A percentile compares a stretch with the other conserved stretches of the same genome.
phyloP scores from a whole-genome alignment of 2,113 vertebrate genomes.

The Aplodontia rufa region DNA sequence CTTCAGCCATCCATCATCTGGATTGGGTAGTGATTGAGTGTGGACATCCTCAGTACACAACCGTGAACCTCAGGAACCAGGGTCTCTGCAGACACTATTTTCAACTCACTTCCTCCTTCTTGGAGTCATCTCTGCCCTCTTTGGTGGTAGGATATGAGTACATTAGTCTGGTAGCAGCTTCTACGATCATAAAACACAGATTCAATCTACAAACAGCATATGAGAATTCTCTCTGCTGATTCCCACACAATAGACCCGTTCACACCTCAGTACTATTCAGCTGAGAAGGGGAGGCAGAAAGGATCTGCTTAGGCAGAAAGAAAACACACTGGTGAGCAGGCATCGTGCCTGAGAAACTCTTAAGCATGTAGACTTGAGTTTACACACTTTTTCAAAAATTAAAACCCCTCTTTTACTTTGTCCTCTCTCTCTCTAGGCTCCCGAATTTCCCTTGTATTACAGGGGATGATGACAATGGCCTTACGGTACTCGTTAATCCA shows the following conservation, averaged over 20 bases:
- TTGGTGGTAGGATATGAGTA: background rate
- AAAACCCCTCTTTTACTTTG: background rate
- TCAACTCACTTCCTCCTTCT: background rate
- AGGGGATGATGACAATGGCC: background rate
- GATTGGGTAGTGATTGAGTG: background rate
- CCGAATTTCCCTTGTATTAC: background rate
- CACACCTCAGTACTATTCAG: too few species aligned
- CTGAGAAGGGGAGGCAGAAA: background rate
- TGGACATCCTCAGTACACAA: background rate
- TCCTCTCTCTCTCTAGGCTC: background rate
- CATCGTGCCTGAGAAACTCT: background rate
- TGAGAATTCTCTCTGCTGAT: background rate
- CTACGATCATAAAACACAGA: background rate
- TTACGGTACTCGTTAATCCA: background rate
- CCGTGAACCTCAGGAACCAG: background rate
- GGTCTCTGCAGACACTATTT: background rate
- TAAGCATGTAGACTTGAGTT: background rate
- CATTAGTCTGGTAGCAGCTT: background rate
- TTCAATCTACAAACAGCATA: background rate
- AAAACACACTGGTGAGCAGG: background rate
- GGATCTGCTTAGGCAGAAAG: background rate
- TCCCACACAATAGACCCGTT: background rate
- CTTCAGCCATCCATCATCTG: background rate
- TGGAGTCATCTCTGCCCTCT: background rate
- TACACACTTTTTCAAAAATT: background rate